These are phyloP conservation scores for Mythimna impura DNA, from an alignment of 2,888 invertebrate species.

Conservation along the genomic window DNA sequence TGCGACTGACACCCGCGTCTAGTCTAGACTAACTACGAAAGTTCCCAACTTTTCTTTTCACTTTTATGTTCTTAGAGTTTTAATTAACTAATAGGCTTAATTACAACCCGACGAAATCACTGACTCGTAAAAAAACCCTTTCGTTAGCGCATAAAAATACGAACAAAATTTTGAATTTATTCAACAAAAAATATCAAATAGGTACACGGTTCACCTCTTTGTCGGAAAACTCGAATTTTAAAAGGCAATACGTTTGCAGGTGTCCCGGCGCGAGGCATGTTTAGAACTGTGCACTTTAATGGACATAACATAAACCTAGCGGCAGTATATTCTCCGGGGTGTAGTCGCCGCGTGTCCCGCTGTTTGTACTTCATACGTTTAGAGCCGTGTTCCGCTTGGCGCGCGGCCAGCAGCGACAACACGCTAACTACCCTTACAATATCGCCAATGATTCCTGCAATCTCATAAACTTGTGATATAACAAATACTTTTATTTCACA, in stretches of 20 bases:
- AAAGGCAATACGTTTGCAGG: slow-evolving; percentile 21
- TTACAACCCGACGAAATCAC: slow-evolving; percentile 1
- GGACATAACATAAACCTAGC: slow-evolving; percentile 17
- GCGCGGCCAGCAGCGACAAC: slow-evolving; percentile 31
- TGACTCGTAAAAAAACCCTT: slow-evolving; percentile 12
- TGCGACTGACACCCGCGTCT: slow-evolving; percentile 25
- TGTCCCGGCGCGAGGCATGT: slow-evolving; percentile 10
- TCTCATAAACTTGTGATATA: slow-evolving; percentile 17
- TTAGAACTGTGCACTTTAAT: slow-evolving; percentile 31
- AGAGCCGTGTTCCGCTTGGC: slow-evolving; percentile 48
- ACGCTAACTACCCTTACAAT: slow-evolving; percentile 12
- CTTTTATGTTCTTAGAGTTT: slow-evolving; percentile 24
- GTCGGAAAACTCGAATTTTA: slow-evolving; percentile 14
- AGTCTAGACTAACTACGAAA: slow-evolving; percentile 15
- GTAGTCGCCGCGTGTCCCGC: slow-evolving; percentile 1
- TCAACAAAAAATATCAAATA: background rate
- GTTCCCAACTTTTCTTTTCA: slow-evolving; percentile 27
- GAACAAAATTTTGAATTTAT: slow-evolving; percentile 1
- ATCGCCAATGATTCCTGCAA: slow-evolving; percentile 17
- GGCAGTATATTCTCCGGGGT: slow-evolving; percentile 16
- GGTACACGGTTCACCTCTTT: background rate
- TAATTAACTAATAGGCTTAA: slow-evolving; percentile 27
- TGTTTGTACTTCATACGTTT: slow-evolving; percentile 34
- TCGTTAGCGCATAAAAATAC: slow-evolving; percentile 8
- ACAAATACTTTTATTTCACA: slow-evolving; percentile 3